A percentile compares a stretch with the other conserved stretches of the same genome.
These are phyloP conservation scores for Peromyscus attwateri DNA, from an alignment of 2,797 vertebrate genomes.

Conservation along the genomic window DNA sequence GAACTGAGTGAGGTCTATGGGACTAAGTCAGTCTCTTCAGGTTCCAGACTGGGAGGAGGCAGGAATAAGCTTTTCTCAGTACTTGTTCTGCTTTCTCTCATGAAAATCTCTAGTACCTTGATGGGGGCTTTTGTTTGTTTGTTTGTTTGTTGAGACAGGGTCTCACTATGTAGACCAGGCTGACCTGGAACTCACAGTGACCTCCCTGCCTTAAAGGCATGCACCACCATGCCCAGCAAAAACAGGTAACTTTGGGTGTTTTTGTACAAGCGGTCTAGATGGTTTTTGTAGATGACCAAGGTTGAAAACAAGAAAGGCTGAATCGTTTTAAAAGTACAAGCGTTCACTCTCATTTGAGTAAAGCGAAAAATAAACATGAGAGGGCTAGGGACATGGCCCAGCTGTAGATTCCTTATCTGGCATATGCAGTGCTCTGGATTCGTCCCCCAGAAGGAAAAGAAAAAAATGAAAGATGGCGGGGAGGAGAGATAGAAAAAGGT, in stretches of 20 bases:
- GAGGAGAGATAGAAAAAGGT: neutral
- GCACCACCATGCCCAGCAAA: neutral
- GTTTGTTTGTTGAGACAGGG: neutral
- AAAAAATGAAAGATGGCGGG: neutral
- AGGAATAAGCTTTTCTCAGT: neutral
- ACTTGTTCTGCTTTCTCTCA: neutral
- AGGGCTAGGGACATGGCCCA: neutral
- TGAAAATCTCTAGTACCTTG: neutral
- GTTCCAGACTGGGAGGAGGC: neutral
- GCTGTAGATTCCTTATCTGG: neutral
- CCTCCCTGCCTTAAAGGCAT: neutral
- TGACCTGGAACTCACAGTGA: neutral
- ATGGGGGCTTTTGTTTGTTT: neutral
- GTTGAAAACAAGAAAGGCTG: slow-evolving; percentile 21
- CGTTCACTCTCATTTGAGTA: neutral
- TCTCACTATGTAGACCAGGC: neutral
- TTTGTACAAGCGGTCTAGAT: neutral
- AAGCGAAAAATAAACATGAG: neutral
- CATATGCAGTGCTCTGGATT: neutral
- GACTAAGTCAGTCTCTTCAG: neutral
- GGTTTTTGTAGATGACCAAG: slow-evolving; percentile 17
- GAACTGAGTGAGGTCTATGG: neutral
- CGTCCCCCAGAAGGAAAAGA: neutral
- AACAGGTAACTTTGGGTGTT: no score
- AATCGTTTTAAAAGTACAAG: neutral